phyloP scores from a whole-genome alignment of 2,888 invertebrate genomes.

The Crioceris asparagi region DNA sequence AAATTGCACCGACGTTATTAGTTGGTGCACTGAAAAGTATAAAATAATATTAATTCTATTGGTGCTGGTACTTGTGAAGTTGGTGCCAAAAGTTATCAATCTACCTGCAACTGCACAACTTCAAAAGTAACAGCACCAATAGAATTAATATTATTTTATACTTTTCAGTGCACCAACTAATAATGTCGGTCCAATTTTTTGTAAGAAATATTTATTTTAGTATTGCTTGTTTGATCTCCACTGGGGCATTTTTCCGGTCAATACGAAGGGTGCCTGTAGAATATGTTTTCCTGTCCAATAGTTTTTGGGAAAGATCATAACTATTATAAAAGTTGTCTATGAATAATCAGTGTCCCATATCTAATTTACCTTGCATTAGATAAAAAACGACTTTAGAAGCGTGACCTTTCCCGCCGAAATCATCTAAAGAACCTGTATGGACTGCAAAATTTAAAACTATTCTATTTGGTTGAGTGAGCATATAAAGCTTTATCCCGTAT shows the following conservation, averaged over 20 bases:
- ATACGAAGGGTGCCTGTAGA: not conserved
- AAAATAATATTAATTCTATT: no score
- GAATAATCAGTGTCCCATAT: conserved; percentile 3
- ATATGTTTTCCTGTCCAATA: conserved; percentile 2
- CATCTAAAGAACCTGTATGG: not conserved
- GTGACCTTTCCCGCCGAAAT: conserved; percentile 2
- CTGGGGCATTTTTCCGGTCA: not conserved
- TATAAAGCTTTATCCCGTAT: not conserved
- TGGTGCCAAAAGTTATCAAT: no score
- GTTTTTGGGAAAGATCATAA: not conserved
- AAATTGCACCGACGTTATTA: no score
- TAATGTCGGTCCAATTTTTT: no score
- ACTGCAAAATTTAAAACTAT: not conserved
- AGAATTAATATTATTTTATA: no score
- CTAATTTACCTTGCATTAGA: conserved; percentile 1
- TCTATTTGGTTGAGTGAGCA: conserved; percentile 1
- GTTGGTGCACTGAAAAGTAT: no score
- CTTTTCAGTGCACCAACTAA: no score
- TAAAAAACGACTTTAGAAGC: conserved; percentile 5
- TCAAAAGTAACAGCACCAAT: no score
- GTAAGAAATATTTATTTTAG: no score
- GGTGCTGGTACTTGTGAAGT: no score
- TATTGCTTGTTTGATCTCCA: not conserved
- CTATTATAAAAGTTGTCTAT: conserved; percentile 5
- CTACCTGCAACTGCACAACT: no score